Evolutionary conservation across 2,888 invertebrate genomes (phyloP).

Genomic region (Baccha elongata): DNA sequence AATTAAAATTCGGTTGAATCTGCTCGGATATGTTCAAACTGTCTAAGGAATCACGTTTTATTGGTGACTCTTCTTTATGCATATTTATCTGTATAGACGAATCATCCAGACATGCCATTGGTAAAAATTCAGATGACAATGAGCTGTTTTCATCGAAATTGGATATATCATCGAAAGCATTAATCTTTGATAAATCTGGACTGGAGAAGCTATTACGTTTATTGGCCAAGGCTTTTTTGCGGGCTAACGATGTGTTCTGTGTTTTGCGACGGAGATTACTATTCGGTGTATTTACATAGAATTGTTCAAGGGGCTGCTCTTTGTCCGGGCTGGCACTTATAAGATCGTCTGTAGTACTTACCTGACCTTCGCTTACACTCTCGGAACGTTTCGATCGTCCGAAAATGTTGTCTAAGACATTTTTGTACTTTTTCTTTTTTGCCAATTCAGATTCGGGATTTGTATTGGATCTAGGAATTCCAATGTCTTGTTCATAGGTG

Average conservation of each 20-base stretch:
- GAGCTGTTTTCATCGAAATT: conserved; percentile 74
- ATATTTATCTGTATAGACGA: conserved; percentile 44
- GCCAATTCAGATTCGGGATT: conserved; percentile 81
- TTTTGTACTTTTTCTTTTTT: conserved; percentile 80
- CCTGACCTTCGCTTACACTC: conserved; percentile 77
- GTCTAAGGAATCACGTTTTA: conserved; percentile 76
- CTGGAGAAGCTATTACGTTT: conserved; percentile 82
- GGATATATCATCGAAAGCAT: conserved; percentile 77
- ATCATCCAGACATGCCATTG: conserved; percentile 76
- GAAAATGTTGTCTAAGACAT: conserved; percentile 79
- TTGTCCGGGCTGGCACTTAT: conserved; percentile 57
- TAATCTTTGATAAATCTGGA: conserved; percentile 81
- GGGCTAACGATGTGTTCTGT: conserved; percentile 37
- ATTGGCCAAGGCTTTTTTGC: conserved; percentile 41
- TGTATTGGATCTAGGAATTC: conserved; percentile 80
- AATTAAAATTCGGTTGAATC: conserved; percentile 81
- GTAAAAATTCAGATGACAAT: conserved; percentile 76
- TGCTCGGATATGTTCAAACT: conserved; percentile 80
- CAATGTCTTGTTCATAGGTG: conserved; percentile 78
- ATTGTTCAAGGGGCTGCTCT: conserved; percentile 25
- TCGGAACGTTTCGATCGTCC: conserved; percentile 77
- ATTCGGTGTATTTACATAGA: conserved; percentile 49
- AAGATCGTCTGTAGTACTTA: conserved; percentile 75
- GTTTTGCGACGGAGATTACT: conserved; percentile 50
- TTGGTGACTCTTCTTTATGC: neutral